Base-by-base conservation (phyloP, 2,797 vertebrate genomes). In the Pogonophryne albipinna region DNA sequence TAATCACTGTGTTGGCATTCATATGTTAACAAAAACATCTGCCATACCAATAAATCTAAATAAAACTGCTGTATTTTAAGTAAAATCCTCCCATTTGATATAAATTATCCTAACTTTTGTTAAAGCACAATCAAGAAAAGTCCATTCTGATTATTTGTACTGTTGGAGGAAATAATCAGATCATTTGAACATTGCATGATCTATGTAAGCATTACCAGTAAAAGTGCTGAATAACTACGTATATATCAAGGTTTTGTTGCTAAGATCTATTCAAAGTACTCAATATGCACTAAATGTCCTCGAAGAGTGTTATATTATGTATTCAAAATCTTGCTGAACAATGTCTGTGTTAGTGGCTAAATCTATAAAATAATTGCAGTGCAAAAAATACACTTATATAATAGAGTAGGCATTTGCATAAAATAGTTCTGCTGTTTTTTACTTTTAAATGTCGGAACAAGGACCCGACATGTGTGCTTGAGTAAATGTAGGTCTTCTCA, bases 1-100 rank as follows among this genome's bases (percentile, higher is more conserved):
- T 77, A 84, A 88, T 76, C 71, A 74, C 17, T 66, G 60, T 81
- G 53, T 10, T 23, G 51, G 46, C 44, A 49, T 76, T 74, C 49
- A 31, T 66, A 60, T 19, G 45, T 44, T 17, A 42, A 60, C 14
- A n/a, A 56, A 52, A 68, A 66, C 72, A 65, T 65, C 62, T 68
- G 20, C 53, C 44, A 51, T 41, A 2, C 31, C 5, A 15, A 47
- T 61, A 17, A 47, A 51, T 10, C 31, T n/a, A 17, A 31, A 27
- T 12, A 34, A 62, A 64, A 60, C 59, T 17, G 47, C 57, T 23
- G 19, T 50, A 17, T 71, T 49, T 68, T 2, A 45, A 13, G 58
- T 58, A 59, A 47, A 13, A 31, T 62, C 12, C 47, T 16, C 23
- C 49, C 15, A 52, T 11, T 58, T 47, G 2, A 16, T 63, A 23